These are phyloP conservation scores for Dolomedes plantarius DNA, from an alignment of 2,888 invertebrate species.

Conservation along the genomic window DNA sequence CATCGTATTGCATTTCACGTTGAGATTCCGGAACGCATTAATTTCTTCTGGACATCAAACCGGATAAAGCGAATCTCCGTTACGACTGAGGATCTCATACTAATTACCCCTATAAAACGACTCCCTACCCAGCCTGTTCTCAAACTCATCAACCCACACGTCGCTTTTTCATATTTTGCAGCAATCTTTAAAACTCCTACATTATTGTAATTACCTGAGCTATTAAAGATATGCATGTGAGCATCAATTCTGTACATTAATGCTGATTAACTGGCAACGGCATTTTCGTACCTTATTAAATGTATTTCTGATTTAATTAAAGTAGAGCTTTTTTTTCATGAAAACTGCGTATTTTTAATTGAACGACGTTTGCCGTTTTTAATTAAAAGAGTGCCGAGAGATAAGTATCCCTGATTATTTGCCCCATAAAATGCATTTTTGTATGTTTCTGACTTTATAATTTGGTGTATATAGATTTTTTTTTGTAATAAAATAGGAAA, in stretches of 20 bases:
- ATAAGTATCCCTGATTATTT: constrained; percentile 2
- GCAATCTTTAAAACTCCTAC: neutral
- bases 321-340: neutral
- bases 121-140: neutral
- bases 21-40: neutral
- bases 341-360: constrained; percentile 5
- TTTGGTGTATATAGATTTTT: neutral
- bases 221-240: constrained; percentile 2
- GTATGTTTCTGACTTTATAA: neutral
- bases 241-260: constrained; percentile 4
- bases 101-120: constrained; percentile 1
- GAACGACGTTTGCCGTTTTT: constrained; percentile 2
- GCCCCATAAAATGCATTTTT: constrained; percentile 1
- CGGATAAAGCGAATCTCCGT: neutral
- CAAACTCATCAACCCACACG: neutral
- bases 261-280: constrained; percentile 3
- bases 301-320: constrained; percentile 16
- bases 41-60: constrained; percentile 10
- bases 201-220: constrained; percentile 12
- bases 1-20: neutral
- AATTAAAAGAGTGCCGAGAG: constrained; percentile 7
- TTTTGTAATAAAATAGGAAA: neutral
- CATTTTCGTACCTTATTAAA: constrained; percentile 11
- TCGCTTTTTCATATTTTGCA: neutral
- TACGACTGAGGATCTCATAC: constrained; percentile 8